phyloP scores from a whole-genome alignment of 2,113 vertebrate genomes.

The Sinocyclocheilus anophthalmus region DNA sequence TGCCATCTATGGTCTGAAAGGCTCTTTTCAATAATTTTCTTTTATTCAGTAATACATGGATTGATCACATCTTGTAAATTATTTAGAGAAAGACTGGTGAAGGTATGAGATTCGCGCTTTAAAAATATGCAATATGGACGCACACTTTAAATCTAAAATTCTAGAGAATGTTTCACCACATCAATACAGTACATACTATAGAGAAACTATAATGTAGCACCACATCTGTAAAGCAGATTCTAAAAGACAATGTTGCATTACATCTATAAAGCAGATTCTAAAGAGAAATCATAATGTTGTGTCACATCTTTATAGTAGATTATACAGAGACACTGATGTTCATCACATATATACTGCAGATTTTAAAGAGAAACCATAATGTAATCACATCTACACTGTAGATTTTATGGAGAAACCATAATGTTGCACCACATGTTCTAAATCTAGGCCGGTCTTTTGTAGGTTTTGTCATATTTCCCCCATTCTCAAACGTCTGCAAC shows the following conservation, averaged over 20 bases:
- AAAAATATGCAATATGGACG: neutral
- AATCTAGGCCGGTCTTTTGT: neutral
- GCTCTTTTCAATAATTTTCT: slow-evolving; percentile 29
- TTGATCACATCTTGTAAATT: neutral
- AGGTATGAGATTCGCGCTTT: neutral
- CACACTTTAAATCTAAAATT: neutral
- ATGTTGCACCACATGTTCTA: neutral
- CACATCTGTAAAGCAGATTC: neutral
- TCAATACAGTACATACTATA: neutral
- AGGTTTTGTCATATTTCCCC: slow-evolving; percentile 11
- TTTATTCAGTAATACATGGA: neutral
- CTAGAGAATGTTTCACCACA: neutral
- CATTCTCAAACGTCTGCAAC: neutral
- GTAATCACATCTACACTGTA: neutral
- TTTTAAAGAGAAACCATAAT: neutral
- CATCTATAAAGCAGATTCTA: neutral
- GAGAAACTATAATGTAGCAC: neutral
- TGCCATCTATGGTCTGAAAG: slow-evolving; percentile 58
- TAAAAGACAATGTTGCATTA: neutral
- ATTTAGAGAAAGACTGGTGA: neutral
- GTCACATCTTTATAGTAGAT: neutral
- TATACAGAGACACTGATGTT: neutral
- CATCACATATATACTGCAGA: neutral
- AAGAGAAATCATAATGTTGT: neutral
- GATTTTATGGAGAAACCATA: neutral